Evolutionary conservation across 2,113 vertebrate genomes (phyloP), one percentile per base, ranked within the genome.

Genomic region (Anolis sagrei): DNA sequence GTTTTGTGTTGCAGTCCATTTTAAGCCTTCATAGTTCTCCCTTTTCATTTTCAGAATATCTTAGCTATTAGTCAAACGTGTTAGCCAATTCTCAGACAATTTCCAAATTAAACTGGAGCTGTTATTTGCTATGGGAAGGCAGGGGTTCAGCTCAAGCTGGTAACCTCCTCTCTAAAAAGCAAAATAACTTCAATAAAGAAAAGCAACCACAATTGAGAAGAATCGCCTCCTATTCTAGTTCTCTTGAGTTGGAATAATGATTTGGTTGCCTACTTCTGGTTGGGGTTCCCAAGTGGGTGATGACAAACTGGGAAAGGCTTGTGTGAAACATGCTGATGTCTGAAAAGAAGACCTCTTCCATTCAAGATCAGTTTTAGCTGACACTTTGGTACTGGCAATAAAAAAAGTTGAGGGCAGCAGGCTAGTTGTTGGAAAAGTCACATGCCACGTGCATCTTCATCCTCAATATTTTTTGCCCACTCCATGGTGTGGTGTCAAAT

Each of bases 31-130:
- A 32, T 76, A 70, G 0, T 82, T 90, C 82, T 44, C 85, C 84
- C 66, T 85, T 89, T 88, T 84, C 58, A 61, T 85, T 89, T 83
- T 83, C 88, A 81, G 79, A 87, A 90, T 90, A 92, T 88, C 81
- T 91, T 91, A 91, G 36, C 9, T 19, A 77, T 70, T 88, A 64
- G 76, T 49, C 58, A 79, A 84, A 62, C 69, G 74, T 2, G 32
- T 86, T 39, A 84, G 84, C 34, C 64, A 87, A 69, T 68, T 2
- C 82, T 88, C 87, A 39, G 48, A 86, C 23, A 92, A 91, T 89
- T 69, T 87, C 5, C 14, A 81, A 0, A 85, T 89, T 88, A 82
- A 92, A 91, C 2, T 72, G 27, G 83, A 87, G 66, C 0, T 0
- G 29, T 34, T 87, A 49, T 82, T 85, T 80, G 51, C 48, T 84